These are phyloP conservation scores for Aporrectodea caliginosa DNA, from an alignment of 1,140 invertebrate genomes.

Conservation along the genomic window DNA sequence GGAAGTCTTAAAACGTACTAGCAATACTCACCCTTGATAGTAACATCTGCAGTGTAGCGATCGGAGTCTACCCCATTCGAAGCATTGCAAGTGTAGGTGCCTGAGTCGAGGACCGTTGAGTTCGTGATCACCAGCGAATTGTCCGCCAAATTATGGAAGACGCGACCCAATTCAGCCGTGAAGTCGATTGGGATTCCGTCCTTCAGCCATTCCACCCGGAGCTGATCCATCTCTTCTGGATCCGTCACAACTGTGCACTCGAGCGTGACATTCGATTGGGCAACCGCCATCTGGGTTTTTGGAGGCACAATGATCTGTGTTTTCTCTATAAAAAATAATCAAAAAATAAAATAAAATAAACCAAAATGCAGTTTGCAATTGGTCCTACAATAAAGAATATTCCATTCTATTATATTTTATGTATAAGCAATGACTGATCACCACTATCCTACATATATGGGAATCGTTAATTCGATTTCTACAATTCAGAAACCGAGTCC, in stretches of 20 bases:
- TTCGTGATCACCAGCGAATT: constrained; percentile 89
- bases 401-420: no score
- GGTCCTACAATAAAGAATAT: no score
- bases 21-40: constrained; percentile 74
- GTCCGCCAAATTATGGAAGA: constrained; percentile 58
- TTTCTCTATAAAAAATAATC: no score
- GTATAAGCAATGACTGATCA: no score
- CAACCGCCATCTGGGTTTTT: constrained; percentile 22
- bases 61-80: constrained; percentile 80
- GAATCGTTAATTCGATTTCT: no score
- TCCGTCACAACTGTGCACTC: constrained; percentile 38
- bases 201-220: constrained; percentile 48
- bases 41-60: constrained; percentile 77
- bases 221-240: constrained; percentile 31
- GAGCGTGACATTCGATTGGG: constrained; percentile 28
- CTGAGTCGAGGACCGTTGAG: constrained; percentile 88
- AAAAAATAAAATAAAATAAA: no score
- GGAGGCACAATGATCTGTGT: constrained; percentile 17
- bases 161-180: background rate
- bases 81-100: constrained; percentile 92
- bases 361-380: no score
- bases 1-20: no score
- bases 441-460: no score
- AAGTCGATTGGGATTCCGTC: constrained; percentile 2
- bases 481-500: no score